A percentile compares a stretch with the other conserved stretches of the same genome.
Conservation (phyloP, 2,888 invertebrate species). For the Macroteleia sp. region DNA sequence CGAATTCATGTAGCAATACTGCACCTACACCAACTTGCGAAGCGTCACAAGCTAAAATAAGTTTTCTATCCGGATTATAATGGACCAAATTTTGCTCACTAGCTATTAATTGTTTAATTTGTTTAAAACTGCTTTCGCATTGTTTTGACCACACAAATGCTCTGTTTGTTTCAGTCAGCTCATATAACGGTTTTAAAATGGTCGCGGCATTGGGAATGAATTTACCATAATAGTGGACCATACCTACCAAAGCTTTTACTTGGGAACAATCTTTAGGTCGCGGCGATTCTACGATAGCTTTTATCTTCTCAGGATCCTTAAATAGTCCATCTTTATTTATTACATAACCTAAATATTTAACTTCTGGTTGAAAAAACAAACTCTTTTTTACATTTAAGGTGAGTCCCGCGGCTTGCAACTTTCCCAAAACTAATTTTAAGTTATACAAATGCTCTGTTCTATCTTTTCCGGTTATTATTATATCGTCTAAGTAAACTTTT, state of each 20-base stretch:
- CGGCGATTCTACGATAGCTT: constrained; percentile 36
- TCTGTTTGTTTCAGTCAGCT: not conserved
- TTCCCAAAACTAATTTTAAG: constrained; percentile 67
- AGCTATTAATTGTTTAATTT: constrained; percentile 11
- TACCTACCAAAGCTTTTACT: constrained; percentile 30
- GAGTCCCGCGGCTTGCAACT: constrained; percentile 68
- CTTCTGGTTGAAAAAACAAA: constrained; percentile 71
- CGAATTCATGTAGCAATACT: constrained; percentile 69
- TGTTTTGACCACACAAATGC: constrained; percentile 9
- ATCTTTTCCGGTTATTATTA: constrained; percentile 69
- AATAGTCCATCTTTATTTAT: constrained; percentile 58
- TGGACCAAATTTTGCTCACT: constrained; percentile 32
- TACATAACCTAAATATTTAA: constrained; percentile 73
- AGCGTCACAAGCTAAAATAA: constrained; percentile 53
- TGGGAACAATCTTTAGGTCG: constrained; percentile 12
- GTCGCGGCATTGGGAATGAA: constrained; percentile 19
- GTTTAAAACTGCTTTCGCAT: constrained; percentile 13
- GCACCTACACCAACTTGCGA: constrained; percentile 70
- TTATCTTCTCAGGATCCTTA: constrained; percentile 42
- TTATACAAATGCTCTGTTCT: constrained; percentile 67
- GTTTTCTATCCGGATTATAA: constrained; percentile 43
- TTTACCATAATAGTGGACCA: constrained; percentile 41
- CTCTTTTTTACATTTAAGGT: constrained; percentile 72
- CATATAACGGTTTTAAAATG: constrained; percentile 15
- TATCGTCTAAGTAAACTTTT: constrained; percentile 71